These are phyloP conservation scores for Gallinago solitaria DNA, from an alignment of 2,797 vertebrate genomes.

Conservation along the genomic window DNA sequence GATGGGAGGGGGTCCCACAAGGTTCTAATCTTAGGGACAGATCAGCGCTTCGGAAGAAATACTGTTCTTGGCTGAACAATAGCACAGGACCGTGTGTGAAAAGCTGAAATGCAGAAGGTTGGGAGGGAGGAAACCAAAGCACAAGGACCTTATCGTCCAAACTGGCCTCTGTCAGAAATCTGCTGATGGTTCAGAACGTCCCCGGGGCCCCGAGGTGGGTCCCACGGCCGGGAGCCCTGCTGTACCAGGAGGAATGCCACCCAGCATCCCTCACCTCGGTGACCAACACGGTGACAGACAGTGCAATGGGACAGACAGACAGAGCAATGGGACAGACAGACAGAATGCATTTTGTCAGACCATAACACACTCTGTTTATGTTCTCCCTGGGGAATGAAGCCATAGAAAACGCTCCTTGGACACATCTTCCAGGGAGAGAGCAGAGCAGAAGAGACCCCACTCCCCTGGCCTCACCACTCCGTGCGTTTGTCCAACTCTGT, in stretches of 20 bases:
- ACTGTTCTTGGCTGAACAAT: neutral
- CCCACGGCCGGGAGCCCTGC: neutral
- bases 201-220: neutral
- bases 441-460: neutral
- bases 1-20: neutral
- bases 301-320: slow-evolving; percentile 56
- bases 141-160: neutral
- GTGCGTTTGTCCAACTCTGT: slow-evolving; percentile 56
- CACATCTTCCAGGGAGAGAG: neutral
- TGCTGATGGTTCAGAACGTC: slow-evolving; percentile 44
- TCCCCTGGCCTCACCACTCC: slow-evolving; percentile 30
- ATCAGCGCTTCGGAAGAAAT: neutral
- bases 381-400: neutral
- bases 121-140: neutral
- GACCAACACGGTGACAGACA: slow-evolving; percentile 41
- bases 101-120: neutral
- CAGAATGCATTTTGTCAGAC: slow-evolving; percentile 15
- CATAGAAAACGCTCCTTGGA: neutral
- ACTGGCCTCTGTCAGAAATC: slow-evolving; percentile 26
- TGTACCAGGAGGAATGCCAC: neutral
- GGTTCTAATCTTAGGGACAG: neutral
- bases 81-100: neutral
- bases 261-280: neutral
- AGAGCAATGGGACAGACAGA: neutral
- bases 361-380: slow-evolving; percentile 15